Evolutionary conservation across 2,888 invertebrate species (phyloP).

Genomic region (Antitype chi): DNA sequence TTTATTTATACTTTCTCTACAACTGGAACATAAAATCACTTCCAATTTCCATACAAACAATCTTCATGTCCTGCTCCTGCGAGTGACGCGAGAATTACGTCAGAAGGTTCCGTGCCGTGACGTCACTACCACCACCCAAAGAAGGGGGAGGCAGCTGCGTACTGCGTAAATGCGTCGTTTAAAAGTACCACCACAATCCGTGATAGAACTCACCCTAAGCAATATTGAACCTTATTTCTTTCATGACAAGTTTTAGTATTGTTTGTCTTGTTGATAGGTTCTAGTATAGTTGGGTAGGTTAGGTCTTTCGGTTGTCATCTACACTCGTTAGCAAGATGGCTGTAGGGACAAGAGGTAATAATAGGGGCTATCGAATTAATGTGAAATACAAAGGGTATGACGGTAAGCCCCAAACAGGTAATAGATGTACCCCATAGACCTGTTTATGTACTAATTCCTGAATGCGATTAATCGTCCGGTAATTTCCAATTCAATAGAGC

Average conservation of each 20-base stretch:
- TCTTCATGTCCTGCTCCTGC: constrained; percentile 26
- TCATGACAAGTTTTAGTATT: constrained; percentile 3
- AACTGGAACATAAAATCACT: not conserved
- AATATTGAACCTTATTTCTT: constrained; percentile 17
- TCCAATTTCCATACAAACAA: constrained; percentile 38
- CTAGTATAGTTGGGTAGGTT: constrained; percentile 47
- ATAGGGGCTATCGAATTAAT: constrained; percentile 30
- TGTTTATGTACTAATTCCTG: constrained; percentile 22
- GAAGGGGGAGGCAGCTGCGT: constrained; percentile 63
- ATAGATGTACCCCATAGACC: not conserved
- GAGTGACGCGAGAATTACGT: constrained; percentile 71
- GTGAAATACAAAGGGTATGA: constrained; percentile 30
- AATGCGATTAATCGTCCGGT: constrained; percentile 22
- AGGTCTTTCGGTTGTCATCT: constrained; percentile 56
- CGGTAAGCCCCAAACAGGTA: constrained; percentile 7
- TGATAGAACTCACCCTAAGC: not conserved
- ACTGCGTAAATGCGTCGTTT: constrained; percentile 75
- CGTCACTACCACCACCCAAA: constrained; percentile 68
- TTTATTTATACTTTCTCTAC: not conserved
- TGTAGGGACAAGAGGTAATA: constrained; percentile 34
- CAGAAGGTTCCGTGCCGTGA: constrained; percentile 65
- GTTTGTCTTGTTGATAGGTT: not conserved
- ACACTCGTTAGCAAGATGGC: constrained; percentile 51
- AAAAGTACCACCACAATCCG: constrained; percentile 42
- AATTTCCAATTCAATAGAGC: constrained; percentile 51